Conservation (phyloP, 2,113 vertebrate genomes). For the Procapra przewalskii region DNA sequence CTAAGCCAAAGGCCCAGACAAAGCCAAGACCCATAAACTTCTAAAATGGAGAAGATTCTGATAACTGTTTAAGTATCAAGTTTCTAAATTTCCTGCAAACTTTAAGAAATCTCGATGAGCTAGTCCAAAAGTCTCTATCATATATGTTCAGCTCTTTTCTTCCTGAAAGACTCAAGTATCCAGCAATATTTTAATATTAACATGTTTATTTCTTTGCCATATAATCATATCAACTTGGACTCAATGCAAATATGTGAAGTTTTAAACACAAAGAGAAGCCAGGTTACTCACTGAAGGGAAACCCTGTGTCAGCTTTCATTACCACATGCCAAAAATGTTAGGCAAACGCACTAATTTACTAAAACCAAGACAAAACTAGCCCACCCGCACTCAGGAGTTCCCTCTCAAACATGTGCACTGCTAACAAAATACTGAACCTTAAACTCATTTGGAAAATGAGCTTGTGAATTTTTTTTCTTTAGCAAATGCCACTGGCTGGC, state of each 20-base stretch:
- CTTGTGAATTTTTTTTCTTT: background rate
- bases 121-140: background rate
- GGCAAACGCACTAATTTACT: background rate
- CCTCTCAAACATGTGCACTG: background rate
- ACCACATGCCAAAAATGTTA: background rate
- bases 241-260: constrained; percentile 45
- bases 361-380: background rate
- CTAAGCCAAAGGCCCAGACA: background rate
- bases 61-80: background rate
- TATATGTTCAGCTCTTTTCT: background rate
- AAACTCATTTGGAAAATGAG: constrained; percentile 47
- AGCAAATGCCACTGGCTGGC: constrained; percentile 2
- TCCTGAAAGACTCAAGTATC: background rate
- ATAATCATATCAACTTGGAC: constrained; percentile 26
- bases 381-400: background rate
- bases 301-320: background rate
- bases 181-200: constrained; percentile 42
- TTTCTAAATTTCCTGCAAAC: background rate
- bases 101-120: background rate
- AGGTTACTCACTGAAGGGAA: constrained; percentile 35
- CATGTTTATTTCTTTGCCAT: background rate
- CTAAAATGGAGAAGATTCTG: background rate
- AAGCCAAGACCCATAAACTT: background rate
- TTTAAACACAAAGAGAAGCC: constrained; percentile 52
- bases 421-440: background rate